phyloP scores from a whole-genome alignment of 2,113 vertebrate genomes.

The Prochilodus magdalenae region DNA sequence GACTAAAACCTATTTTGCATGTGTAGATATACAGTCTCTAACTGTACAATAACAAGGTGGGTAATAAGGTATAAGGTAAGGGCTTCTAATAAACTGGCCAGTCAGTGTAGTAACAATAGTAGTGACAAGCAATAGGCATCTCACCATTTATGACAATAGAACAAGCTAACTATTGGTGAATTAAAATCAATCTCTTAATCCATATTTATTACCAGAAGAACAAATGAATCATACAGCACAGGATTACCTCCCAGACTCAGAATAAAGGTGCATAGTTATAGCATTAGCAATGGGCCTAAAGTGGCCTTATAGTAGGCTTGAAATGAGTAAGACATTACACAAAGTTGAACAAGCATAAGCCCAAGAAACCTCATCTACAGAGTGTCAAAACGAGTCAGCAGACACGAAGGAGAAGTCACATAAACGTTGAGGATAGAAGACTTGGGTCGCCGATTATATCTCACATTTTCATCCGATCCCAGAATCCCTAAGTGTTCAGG shows the following conservation, averaged over 20 bases:
- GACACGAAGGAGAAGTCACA: not conserved
- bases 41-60: too few species aligned
- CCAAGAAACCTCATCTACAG: not conserved
- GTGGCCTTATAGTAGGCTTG: not conserved
- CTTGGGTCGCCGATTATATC: not conserved
- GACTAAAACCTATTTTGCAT: too few species aligned
- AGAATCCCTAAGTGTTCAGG: constrained; percentile 18
- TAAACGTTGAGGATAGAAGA: not conserved
- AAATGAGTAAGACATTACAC: not conserved
- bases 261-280: not conserved
- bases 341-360: constrained; percentile 3
- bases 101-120: too few species aligned
- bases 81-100: too few species aligned
- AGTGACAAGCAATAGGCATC: too few species aligned
- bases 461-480: not conserved
- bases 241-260: not conserved
- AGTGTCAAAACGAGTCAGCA: constrained; percentile 2
- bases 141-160: not conserved
- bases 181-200: not conserved
- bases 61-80: too few species aligned
- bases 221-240: not conserved
- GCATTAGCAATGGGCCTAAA: not conserved
- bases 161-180: not conserved
- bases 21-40: too few species aligned
- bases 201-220: not conserved